Evolutionary conservation across 2,888 invertebrate species (phyloP), one percentile per base, ranked within the genome.

Genomic region (Morpho helenor): DNA sequence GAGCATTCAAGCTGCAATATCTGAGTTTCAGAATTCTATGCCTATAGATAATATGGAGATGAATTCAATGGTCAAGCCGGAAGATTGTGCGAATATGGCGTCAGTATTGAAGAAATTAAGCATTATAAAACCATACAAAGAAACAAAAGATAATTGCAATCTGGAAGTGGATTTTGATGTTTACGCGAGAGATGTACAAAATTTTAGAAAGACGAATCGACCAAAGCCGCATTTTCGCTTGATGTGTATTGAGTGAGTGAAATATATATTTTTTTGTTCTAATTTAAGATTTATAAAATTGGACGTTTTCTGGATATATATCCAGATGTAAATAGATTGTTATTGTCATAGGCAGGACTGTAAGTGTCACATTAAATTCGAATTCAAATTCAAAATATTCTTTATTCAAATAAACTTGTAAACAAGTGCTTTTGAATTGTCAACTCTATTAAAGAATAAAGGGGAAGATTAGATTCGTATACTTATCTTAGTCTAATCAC

Each of bases 191-290:
- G 77, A 88, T 71, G 79, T 87, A 23, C 80, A 80, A 58, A 80
- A 84, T 66, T 87, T 87, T 60, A 82, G 70, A 57, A 91, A 91
- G 66, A 74, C 77, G 0, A 73, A 77, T 59, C 79, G 74, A 45
- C 87, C 90, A 0, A 76, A 70, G 55, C 88, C 91, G 7, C 83
- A 88, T 66, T 91, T 88, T 56, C 79, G 88, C 63, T 66, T 91
- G 31, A 68, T 84, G 43, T 86, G 91, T 64, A 52, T 84, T 2
- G 73, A 81, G 91, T 91, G 74, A 87, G 88, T 86, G 68, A 51
- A 41, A 22, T 41, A 31, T 42, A 23, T n/a, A 45, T 54, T 43
- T 42, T 7, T 16, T 43, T 31, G 16, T 16, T 16, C 16, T 16
- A 16, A 16, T 16, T 16, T 16, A 16, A 16, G 16, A 16, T 16